Base-by-base conservation (phyloP, 2,888 invertebrate genomes). In the Polydrusus pterygomalis region DNA sequence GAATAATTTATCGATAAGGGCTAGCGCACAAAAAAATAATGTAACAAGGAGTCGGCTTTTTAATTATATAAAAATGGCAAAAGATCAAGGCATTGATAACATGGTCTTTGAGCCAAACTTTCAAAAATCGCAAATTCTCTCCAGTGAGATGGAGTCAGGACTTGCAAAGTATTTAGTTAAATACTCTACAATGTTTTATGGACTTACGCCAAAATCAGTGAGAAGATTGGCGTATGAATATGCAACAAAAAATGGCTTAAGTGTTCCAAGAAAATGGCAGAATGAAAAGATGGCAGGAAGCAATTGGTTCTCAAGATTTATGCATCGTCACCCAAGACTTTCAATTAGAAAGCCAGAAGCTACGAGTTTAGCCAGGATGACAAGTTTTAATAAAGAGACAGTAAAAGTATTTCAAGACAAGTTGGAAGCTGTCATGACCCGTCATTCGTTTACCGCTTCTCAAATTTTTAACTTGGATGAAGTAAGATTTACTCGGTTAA, bases 101-200 rank as follows among this genome's bases (percentile, higher is more conserved):
- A 11, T 43, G 2, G 13, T 10, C 9, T 43, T 43, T 43, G 13
- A 43, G 13, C 13, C 43, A 10, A 43, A 43, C 43, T 43, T 43
- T 11, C 43, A 11, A 7, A 43, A 43, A 43, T 7, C 43, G 9
- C 43, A 10, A 43, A 43, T 43, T 43, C 13, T 43, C 13, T 11
- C 43, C 17, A 30, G 65, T 15, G 18, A 70, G 40, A 20, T 63
- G 62, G 68, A 74, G 65, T 49, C 51, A 1, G 17, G 1, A 38
- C 56, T 74, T 13, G 49, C 43, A 7, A 17, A 40, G 11, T 74
- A 72, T 43, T 20, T 72, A 13, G 17, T 25, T 20, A 64, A 51
- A 10, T 58, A 47, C 20, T 38, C 65, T 20, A 30, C 25, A 15
- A 74, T 70, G 20, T 70, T 58, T 54, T 47, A 64, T 70, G 75